Base-by-base conservation (phyloP, 2,113 vertebrate genomes). In the Ranitomeya imitator region DNA sequence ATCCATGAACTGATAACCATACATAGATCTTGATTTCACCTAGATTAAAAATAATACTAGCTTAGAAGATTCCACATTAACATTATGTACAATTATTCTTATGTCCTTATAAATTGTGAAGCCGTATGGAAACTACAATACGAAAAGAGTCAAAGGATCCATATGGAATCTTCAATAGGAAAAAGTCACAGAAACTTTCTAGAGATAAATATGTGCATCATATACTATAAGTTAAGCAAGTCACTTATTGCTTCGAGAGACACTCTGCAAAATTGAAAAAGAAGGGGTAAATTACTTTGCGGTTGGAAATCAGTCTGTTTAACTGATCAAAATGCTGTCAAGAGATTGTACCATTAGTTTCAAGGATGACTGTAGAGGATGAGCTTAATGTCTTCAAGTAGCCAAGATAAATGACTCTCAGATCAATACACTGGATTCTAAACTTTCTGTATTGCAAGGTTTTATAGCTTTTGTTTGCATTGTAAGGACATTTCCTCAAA, bases 211-310 rank as follows among this genome's bases (percentile, higher is more conserved):
- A 88, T 65, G 87, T 76, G 67, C 80, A 45, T 83, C 1, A 59
- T 63, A 79, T 12, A 23, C 6, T 14, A 85, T 31, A 91, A 91
- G 2, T 21, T 78, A 91, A 80, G 3, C 23, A 81, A 83, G 83
- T 91, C 79, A 89, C 14, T 83, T 86, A 88, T 90, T 90, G 90
- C 91, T 90, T 90, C 84, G 91, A 78, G 80, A 90, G 79, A 3
- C 63, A 90, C 78, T 91, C 90, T 60, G 89, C 69, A 89, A 93
- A 89, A 89, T 63, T 90, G 85, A 76, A 91, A 88, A 90, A 90
- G 81, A 7, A 91, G 54, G 89, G 0, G 74, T 89, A 89, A 92
- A 85, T 90, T 92, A 82, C 55, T 81, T 90, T 85, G 85, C 83
- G 80, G 90, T 82, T 90, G 76, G 91, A 92, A 94, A 90, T 13